These are phyloP conservation scores for Pygmarrhopalites habei DNA, from an alignment of 1,140 invertebrate species.

Conservation along the genomic window DNA sequence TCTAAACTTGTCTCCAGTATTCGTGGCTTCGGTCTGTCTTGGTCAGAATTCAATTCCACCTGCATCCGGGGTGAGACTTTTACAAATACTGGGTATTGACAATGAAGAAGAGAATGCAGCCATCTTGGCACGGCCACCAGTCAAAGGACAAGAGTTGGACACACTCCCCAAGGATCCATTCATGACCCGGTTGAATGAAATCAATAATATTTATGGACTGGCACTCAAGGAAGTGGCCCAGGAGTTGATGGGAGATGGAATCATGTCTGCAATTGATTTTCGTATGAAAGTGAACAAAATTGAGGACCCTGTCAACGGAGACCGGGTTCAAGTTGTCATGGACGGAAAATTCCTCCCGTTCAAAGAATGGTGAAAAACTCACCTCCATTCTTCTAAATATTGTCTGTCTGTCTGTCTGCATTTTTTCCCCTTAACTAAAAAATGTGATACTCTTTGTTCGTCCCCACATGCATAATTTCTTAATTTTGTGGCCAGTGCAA, in stretches of 20 bases:
- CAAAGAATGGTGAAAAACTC: conserved; percentile 10
- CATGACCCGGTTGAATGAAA: conserved; percentile 42
- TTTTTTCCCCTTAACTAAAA: too few relatives aligned
- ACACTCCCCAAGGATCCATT: conserved; percentile 41
- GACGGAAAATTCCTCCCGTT: conserved; percentile 44
- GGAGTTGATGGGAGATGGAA: conserved; percentile 45
- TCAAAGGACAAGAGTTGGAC: conserved; percentile 29
- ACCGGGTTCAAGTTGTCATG: conserved; percentile 42
- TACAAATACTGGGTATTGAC: conserved; percentile 15
- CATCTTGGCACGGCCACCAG: conserved; percentile 32
- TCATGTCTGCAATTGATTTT: conserved; percentile 46
- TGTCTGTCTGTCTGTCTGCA: too few relatives aligned
- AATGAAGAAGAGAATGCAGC: conserved; percentile 11
- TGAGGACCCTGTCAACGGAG: conserved; percentile 32
- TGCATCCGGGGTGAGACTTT: conserved; percentile 27
- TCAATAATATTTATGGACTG: conserved; percentile 42
- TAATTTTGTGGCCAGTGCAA: too few relatives aligned
- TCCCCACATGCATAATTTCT: too few relatives aligned
- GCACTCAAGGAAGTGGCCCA: conserved; percentile 44
- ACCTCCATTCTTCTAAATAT: too few relatives aligned
- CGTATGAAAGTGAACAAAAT: conserved; percentile 41
- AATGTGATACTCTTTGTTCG: too few relatives aligned
- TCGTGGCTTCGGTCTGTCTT: conserved; percentile 42
- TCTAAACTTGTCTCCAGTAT: conserved; percentile 40
- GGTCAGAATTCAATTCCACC: conserved; percentile 40